Percentiles rank a stretch among this genome's conserved stretches.
phyloP scores from a whole-genome alignment of 2,888 invertebrate species.

The Cephus spinipes region DNA sequence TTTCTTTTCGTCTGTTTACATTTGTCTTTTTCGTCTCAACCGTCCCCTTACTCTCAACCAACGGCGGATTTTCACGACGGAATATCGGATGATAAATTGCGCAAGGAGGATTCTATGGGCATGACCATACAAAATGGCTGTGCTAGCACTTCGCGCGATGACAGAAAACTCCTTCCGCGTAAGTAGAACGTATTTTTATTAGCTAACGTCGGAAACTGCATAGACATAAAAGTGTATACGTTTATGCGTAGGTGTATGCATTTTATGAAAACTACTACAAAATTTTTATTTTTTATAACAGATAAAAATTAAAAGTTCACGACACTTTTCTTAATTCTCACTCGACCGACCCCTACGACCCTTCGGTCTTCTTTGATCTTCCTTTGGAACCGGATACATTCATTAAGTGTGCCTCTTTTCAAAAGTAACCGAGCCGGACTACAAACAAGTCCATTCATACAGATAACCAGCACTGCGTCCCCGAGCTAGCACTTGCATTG shows the following conservation, averaged over 20 bases:
- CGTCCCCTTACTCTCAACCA: background rate
- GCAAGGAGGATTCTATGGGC: background rate
- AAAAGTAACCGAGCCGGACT: constrained; percentile 12
- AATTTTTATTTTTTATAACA: background rate
- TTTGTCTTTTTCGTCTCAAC: background rate
- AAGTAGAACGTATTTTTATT: background rate
- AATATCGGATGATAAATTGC: background rate
- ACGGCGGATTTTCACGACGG: background rate
- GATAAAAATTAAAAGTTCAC: background rate
- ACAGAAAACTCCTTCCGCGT: background rate
- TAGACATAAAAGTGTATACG: background rate
- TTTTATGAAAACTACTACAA: background rate
- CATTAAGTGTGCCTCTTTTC: constrained; percentile 35
- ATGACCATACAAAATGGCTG: background rate
- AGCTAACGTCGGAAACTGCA: background rate
- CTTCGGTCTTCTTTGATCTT: constrained; percentile 43
- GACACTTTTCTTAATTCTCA: background rate
- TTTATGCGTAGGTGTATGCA: background rate
- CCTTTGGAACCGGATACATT: constrained; percentile 48
- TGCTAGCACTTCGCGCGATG: background rate
- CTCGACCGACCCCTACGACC: constrained; percentile 10
- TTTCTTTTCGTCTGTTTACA: background rate
- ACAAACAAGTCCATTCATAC: constrained; percentile 27
- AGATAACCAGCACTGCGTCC: constrained; percentile 1
- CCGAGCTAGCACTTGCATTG: background rate